Conservation (phyloP, 2,113 vertebrate genomes). For the Phrynocephalus versicolor region DNA sequence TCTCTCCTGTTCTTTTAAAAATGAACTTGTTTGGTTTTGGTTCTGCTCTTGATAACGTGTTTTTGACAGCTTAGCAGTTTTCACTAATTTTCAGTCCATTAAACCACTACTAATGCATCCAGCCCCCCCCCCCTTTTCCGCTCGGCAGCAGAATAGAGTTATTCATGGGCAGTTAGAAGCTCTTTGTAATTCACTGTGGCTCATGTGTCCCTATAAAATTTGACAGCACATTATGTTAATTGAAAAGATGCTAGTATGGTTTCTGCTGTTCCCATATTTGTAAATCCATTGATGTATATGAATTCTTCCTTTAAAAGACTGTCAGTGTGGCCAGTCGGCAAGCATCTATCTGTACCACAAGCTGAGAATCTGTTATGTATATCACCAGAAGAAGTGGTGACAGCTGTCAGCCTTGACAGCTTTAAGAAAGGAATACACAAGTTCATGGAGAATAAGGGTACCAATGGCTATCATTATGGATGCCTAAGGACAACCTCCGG, state of each 20-base stretch:
- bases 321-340: too few relatives aligned
- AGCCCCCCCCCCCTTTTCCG: neutral
- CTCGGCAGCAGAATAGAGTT: neutral
- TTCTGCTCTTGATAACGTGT: neutral
- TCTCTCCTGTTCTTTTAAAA: neutral
- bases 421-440: too few relatives aligned
- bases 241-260: neutral
- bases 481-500: too few relatives aligned
- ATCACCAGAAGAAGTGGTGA: too few relatives aligned
- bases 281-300: neutral
- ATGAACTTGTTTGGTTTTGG: neutral
- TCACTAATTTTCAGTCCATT: neutral
- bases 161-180: neutral
- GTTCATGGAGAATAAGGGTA: too few relatives aligned
- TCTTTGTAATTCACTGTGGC: neutral
- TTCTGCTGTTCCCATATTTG: neutral
- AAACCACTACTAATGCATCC: neutral
- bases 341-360: too few relatives aligned
- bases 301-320: neutral
- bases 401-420: too few relatives aligned
- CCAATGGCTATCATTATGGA: too few relatives aligned
- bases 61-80: neutral
- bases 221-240: neutral
- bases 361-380: too few relatives aligned
- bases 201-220: neutral